Base-by-base conservation (phyloP, 2,797 vertebrate genomes). In the Rhabdophis nuchalis region DNA sequence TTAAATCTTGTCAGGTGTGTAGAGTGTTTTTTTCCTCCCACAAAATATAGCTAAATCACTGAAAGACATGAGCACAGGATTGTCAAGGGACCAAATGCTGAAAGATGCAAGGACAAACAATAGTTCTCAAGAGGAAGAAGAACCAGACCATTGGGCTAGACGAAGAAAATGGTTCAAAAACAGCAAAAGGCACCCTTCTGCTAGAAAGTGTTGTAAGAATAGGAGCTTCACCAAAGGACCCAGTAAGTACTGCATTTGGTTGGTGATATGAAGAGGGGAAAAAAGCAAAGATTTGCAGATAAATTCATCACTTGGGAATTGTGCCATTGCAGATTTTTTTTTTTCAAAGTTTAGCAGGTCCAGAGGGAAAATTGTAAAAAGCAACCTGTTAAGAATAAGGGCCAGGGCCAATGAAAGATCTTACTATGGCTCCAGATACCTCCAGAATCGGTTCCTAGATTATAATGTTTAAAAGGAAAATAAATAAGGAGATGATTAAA, bases 191-290 rank as follows among this genome's bases (percentile, higher is more conserved):
- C 97, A 97, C 95, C 98, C 97, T 94, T 99, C 99, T 12, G 93
- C 97, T 25, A 98, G 98, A 90, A 98, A 97, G 68, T 98, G 97
- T 86, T 99, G 98, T 2, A 94, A 98, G 29, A 97, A 98, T 95
- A 99, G 98, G 87, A 98, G 97, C 91, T 96, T 98, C 94, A 98
- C 98, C 0, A 98, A 99, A 88, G 98, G 98, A 92, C 99, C 98
- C 92, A 96, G 98, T 98, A 87, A 97, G 97, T 96, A 94, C 27
- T 10, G 1, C 12, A 16, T 86, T 5, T 41, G 36, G 2, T 93
- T 90, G 52, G 18, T 29, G 85, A 1, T 87, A 16, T 90, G 91
- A 18, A 27, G n/a, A 25, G 64, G 36, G 10, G 1, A 50, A 54
- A 54, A 14, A 3, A 25, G 23, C 36, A 92, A 46, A 60, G 16